Conservation (phyloP, 92 coral and sea anemone species). For the Anthopleura xanthogrammica region DNA sequence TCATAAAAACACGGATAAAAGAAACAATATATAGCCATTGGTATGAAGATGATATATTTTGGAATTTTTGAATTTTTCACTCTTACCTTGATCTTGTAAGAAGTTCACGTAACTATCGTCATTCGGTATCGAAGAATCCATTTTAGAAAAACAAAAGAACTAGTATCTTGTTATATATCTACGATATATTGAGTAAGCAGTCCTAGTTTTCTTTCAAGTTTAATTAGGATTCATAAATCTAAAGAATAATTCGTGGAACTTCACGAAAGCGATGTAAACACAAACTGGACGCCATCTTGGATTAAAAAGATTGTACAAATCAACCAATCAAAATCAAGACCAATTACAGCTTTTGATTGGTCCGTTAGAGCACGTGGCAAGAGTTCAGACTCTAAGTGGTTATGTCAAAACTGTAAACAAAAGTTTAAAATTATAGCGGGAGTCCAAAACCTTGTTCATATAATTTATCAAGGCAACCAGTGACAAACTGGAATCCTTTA, state of each 20-base stretch:
- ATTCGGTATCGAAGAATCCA: constrained; percentile 33
- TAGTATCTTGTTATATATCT: neutral
- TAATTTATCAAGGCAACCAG: neutral
- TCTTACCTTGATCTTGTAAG: constrained; percentile 85
- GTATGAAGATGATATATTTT: too few species aligned
- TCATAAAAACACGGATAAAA: too few species aligned
- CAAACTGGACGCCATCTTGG: constrained; percentile 62
- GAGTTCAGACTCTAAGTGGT: constrained; percentile 30
- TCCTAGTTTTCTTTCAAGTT: neutral
- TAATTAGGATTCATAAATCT: neutral
- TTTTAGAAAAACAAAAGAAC: neutral
- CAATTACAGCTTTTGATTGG: constrained; percentile 40
- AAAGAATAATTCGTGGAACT: constrained; percentile 10
- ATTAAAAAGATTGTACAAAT: constrained; percentile 18
- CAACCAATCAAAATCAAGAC: constrained; percentile 41
- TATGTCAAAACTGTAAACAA: neutral
- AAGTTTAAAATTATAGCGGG: constrained; percentile 56
- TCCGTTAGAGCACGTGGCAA: constrained; percentile 31
- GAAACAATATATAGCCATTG: too few species aligned
- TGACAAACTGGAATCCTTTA: neutral
- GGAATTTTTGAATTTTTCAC: neutral
- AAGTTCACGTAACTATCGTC: constrained; percentile 81
- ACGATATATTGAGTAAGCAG: neutral
- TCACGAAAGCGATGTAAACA: neutral
- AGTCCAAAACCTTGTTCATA: neutral